Percentiles rank a stretch among this genome's conserved stretches.
Evolutionary conservation across 2,888 invertebrate genomes (phyloP).

Genomic region (Pterobdella sp.): DNA sequence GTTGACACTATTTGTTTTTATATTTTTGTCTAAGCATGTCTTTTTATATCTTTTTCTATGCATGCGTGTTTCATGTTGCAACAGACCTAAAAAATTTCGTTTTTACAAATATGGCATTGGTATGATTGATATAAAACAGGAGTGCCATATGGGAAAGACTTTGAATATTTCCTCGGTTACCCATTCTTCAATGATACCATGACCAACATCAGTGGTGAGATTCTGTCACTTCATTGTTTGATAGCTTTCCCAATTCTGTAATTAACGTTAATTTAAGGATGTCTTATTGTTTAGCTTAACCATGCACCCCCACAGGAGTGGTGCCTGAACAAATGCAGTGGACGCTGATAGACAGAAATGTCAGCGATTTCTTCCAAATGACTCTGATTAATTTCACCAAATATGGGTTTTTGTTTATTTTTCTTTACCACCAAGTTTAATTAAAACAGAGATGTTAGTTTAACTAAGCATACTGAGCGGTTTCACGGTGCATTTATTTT

Average conservation of each 20-base stretch:
- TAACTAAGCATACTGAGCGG: not conserved
- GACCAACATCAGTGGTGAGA: conserved; percentile 42
- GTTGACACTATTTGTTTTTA: not conserved
- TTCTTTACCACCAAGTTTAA: too few relatives aligned
- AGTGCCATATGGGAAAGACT: conserved; percentile 50
- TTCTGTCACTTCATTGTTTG: not conserved
- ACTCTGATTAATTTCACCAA: conserved; percentile 53
- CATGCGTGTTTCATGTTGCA: not conserved
- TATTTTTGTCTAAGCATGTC: not conserved
- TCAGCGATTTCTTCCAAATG: conserved; percentile 54
- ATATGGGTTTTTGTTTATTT: conserved; percentile 51
- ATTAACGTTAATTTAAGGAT: not conserved
- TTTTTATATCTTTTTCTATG: not conserved
- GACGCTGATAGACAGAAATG: conserved; percentile 51
- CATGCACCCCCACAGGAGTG: conserved; percentile 38
- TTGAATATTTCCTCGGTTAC: conserved; percentile 55
- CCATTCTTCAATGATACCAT: conserved; percentile 52
- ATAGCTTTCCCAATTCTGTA: not conserved
- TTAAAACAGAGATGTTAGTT: not conserved
- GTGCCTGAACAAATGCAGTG: conserved; percentile 45
- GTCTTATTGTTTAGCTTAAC: not conserved
- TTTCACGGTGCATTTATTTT: not conserved
- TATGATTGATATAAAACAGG: conserved; percentile 30
- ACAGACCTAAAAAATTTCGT: not conserved
- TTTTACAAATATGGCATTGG: not conserved